A percentile compares a stretch with the other conserved stretches of the same genome.
Evolutionary conservation across 2,888 invertebrate genomes (phyloP).

Genomic region (Myopa tessellatipennis): DNA sequence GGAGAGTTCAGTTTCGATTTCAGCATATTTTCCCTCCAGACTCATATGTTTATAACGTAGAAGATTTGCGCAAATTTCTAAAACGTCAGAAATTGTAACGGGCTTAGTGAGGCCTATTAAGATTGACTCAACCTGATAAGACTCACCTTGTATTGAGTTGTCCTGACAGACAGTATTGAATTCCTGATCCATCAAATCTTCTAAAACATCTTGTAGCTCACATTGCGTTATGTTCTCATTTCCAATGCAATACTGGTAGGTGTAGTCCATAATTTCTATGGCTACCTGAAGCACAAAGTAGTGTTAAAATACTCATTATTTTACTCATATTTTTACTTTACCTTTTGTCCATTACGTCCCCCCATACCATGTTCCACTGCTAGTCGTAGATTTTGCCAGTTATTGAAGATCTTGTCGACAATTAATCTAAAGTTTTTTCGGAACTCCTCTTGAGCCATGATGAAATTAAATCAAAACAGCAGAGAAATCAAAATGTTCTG

Average conservation of each 20-base stretch:
- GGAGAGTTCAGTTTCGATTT: slow-evolving; percentile 72
- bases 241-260: slow-evolving; percentile 74
- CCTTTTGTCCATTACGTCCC: slow-evolving; percentile 77
- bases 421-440: slow-evolving; percentile 70
- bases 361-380: slow-evolving; percentile 82
- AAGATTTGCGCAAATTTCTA: slow-evolving; percentile 74
- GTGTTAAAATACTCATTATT: not conserved
- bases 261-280: slow-evolving; percentile 74
- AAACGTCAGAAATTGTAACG: slow-evolving; percentile 3
- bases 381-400: slow-evolving; percentile 78
- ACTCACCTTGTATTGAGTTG: slow-evolving; percentile 74
- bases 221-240: slow-evolving; percentile 72
- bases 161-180: slow-evolving; percentile 81
- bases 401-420: slow-evolving; percentile 76
- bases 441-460: slow-evolving; percentile 54
- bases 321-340: no score
- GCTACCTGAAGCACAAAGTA: slow-evolving; percentile 70
- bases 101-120: not conserved
- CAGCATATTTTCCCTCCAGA: slow-evolving; percentile 71
- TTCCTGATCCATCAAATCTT: slow-evolving; percentile 79
- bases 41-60: slow-evolving; percentile 72
- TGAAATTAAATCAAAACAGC: not conserved
- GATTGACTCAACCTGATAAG: no score
- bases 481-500: no score
- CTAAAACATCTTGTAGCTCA: slow-evolving; percentile 74